Base-by-base conservation (phyloP, 2,797 vertebrate genomes). In the Potorous gilbertii region DNA sequence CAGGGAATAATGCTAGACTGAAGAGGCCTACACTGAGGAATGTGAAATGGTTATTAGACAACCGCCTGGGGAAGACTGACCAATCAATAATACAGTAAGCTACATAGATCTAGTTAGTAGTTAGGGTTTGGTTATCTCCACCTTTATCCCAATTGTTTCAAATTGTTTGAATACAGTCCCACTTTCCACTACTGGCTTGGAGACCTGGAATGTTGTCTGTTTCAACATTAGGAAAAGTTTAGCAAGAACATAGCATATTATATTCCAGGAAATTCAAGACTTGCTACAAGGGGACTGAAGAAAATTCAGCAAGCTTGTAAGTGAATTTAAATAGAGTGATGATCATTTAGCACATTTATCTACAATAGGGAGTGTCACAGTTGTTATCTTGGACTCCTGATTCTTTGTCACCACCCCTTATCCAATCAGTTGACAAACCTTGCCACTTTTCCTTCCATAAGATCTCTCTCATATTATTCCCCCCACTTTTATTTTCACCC, bases 121-220 rank as follows among this genome's bases (percentile, higher is more conserved):
- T 40, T 87, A 24, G 9, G 40, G 21, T 27, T 87, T 46, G 3
- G 9, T 87, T 27, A 27, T 87, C 40, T 27, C 27, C 27, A 10
- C 40, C 1, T 87, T 87, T 50, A 27, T 27, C 40, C 74, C 74
- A 87, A 27, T 27, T 24, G 56, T 29, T 93, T 96, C 55, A 18
- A 81, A 91, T 62, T 40, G 56, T 81, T 74, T 87, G 62, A 57
- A 95, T 92, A 50, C 40, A 87, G 27, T 40, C 1, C 21, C 57
- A 4, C 56, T 55, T 16, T 90, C 94, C 94, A n/a, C 54, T 54
- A 87, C 21, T 93, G 74, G 29, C 29, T 31, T 59, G 62, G 3
- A 52, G 92, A 91, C 34, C n/a, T 93, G 92, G 13, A 92, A 90
- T 56, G 81, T 93, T 90, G 92, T 91, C 93, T 27, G 93, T 92